These are phyloP conservation scores for Hippoglossus stenolepis DNA, from an alignment of 2,113 vertebrate genomes.

Conservation along the genomic window DNA sequence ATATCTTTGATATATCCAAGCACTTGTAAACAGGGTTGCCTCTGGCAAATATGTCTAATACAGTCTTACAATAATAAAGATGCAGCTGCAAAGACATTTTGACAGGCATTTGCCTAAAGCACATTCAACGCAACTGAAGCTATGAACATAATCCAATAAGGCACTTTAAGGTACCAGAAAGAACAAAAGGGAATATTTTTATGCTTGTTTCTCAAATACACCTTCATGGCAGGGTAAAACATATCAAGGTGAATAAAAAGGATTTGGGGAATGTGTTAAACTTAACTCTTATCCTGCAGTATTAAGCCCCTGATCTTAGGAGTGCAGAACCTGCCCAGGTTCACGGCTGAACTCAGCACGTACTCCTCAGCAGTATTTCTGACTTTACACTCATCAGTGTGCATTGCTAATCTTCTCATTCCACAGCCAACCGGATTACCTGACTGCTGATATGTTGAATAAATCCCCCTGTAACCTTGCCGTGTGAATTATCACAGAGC, in stretches of 20 bases:
- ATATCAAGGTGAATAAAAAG: conserved; percentile 9
- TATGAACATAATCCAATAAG: background rate
- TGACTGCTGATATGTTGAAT: conserved; percentile 68
- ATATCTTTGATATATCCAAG: background rate
- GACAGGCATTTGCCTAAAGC: background rate
- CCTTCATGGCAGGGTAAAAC: background rate
- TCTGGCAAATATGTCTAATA: background rate
- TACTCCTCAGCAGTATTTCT: conserved; percentile 25
- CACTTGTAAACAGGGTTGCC: background rate
- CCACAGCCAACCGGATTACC: conserved; percentile 64
- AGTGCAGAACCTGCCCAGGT: conserved; percentile 16
- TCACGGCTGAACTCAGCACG: background rate
- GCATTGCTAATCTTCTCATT: conserved; percentile 72
- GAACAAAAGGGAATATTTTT: background rate
- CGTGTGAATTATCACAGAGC: conserved; percentile 35
- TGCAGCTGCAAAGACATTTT: conserved; percentile 1
- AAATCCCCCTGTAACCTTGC: conserved; percentile 36
- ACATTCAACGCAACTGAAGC: background rate
- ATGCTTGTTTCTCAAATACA: background rate
- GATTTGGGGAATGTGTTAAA: background rate
- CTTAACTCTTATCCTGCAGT: conserved; percentile 10
- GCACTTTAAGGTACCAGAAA: background rate
- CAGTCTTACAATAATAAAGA: conserved; percentile 1
- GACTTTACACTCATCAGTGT: conserved; percentile 54
- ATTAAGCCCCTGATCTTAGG: conserved; percentile 3